A percentile compares a stretch with the other conserved stretches of the same genome.
Evolutionary conservation across 2,797 vertebrate species (phyloP).

Genomic region (Meriones psammophilus): DNA sequence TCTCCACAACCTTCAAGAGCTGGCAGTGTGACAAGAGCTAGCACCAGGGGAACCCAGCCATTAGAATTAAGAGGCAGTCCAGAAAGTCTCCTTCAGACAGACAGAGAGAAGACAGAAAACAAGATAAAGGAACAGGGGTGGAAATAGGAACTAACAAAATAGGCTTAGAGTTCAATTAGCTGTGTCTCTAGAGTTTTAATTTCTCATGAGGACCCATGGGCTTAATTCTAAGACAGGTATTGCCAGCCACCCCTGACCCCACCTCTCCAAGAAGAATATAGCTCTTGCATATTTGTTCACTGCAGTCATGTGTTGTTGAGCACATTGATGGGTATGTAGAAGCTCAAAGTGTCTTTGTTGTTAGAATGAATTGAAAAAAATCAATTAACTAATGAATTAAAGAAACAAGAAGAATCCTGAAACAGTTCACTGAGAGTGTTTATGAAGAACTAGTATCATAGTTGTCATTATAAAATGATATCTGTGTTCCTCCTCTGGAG

Average conservation of each 20-base stretch:
- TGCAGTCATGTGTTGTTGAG: neutral
- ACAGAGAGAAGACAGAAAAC: constrained; percentile 68
- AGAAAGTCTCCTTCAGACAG: constrained; percentile 79
- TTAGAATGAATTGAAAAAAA: neutral
- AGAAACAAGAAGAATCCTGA: constrained; percentile 25
- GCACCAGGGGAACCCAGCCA: constrained; percentile 76
- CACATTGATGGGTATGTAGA: neutral
- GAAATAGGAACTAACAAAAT: constrained; percentile 64
- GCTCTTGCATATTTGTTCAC: neutral
- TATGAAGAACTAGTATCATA: constrained; percentile 4
- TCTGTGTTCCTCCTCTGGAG: neutral
- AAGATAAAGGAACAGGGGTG: constrained; percentile 47
- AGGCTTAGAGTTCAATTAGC: constrained; percentile 45
- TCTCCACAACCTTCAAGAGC: constrained; percentile 64
- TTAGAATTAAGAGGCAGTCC: constrained; percentile 69
- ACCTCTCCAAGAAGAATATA: neutral
- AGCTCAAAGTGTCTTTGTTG: constrained; percentile 6
- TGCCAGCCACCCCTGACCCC: neutral
- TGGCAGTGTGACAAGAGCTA: constrained; percentile 72
- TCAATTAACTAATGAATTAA: constrained; percentile 24
- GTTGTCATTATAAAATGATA: constrained; percentile 59
- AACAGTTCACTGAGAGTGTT: constrained; percentile 20
- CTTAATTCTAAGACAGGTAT: constrained; percentile 11
- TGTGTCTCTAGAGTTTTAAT: constrained; percentile 28
- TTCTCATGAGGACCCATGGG: constrained; percentile 19